Conservation (phyloP, 1,140 invertebrate genomes). For the Camponotus pennsylvanicus region DNA sequence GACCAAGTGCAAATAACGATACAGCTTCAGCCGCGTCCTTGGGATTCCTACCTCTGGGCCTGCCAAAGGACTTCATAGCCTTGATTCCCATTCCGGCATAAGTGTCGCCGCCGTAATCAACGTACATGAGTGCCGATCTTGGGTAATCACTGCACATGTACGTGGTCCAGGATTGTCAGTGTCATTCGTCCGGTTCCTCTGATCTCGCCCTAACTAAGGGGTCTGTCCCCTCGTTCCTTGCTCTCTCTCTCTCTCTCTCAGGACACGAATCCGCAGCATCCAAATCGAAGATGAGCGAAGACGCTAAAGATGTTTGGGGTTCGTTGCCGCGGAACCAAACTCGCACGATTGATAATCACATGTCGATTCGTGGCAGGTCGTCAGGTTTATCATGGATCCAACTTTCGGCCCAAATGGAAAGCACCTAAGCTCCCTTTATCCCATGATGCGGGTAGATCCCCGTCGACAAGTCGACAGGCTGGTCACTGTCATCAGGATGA, state of each 20-base stretch:
- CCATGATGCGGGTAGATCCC: neutral
- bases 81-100: slow-evolving; percentile 87
- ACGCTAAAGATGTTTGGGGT: neutral
- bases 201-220: neutral
- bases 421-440: neutral
- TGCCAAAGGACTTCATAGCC: slow-evolving; percentile 87
- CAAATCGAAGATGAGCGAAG: neutral
- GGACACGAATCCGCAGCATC: neutral
- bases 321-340: neutral
- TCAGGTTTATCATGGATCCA: neutral
- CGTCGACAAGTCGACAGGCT: neutral
- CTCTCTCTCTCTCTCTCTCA: slow-evolving; percentile 21
- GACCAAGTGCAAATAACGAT: slow-evolving; percentile 14
- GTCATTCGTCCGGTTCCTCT: slow-evolving; percentile 58
- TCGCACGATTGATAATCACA: slow-evolving; percentile 9
- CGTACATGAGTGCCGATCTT: slow-evolving; percentile 82
- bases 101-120: slow-evolving; percentile 82
- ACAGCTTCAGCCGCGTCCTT: neutral
- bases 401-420: neutral
- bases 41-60: slow-evolving; percentile 84
- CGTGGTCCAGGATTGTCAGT: slow-evolving; percentile 66
- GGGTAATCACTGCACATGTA: slow-evolving; percentile 78
- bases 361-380: neutral
- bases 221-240: neutral
- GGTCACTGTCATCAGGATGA: neutral